Conservation (phyloP, 2,888 invertebrate species). For the Mesorhabditis spiculigera region DNA sequence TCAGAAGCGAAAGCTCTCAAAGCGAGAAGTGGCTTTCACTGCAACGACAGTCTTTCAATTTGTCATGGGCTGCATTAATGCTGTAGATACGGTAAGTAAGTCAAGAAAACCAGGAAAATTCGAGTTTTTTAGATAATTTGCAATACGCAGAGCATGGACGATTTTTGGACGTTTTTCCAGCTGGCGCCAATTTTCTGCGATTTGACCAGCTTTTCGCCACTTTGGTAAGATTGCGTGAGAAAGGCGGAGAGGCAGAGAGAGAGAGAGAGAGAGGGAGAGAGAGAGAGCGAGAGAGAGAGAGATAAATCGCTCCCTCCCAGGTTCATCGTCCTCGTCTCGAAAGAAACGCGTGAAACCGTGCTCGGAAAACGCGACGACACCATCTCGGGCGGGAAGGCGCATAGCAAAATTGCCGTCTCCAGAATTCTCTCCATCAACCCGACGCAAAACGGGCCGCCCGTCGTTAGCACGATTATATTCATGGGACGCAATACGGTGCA, state of each 20-base stretch:
- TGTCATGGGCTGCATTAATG: constrained; percentile 1
- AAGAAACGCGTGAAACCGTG: neutral
- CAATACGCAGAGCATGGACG: neutral
- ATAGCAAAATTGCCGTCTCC: too few relatives aligned
- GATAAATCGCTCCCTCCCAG: neutral
- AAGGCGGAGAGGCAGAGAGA: too few relatives aligned
- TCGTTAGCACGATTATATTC: too few relatives aligned
- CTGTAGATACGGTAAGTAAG: neutral
- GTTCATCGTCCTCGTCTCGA: neutral
- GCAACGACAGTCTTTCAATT: neutral
- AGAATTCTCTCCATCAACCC: too few relatives aligned
- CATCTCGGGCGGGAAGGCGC: neutral
- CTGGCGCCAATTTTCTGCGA: constrained; percentile 1
- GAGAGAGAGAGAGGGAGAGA: neutral
- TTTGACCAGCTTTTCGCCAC: neutral
- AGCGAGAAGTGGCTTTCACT: neutral
- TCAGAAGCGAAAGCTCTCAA: neutral
- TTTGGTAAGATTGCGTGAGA: neutral
- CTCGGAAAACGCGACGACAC: neutral
- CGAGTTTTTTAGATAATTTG: neutral
- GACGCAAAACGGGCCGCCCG: too few relatives aligned
- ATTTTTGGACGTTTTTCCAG: neutral
- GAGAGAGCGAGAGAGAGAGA: too few relatives aligned
- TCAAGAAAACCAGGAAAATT: neutral
- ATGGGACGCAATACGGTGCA: too few relatives aligned